Base-by-base conservation (phyloP, 2,888 invertebrate genomes). In the Caenorhabditis japonica region DNA sequence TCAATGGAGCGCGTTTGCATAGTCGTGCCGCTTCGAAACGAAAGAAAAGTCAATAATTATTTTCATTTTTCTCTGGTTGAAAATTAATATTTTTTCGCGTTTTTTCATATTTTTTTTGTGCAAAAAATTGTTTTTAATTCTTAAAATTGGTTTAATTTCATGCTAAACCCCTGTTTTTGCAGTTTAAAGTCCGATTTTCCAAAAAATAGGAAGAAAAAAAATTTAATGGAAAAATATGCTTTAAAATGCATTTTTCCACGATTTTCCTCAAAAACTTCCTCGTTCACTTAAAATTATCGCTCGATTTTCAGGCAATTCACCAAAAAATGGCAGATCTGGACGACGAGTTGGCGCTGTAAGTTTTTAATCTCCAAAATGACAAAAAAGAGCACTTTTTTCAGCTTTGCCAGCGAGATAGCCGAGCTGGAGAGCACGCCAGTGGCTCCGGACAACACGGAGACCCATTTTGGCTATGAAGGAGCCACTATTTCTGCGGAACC, bases 281-380 rank as follows among this genome's bases (percentile, higher is more conserved):
- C 17, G 5, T 15, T 36, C 10, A n/a, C 17, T 43, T 30, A 13
- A 12, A 17, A 27, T 27, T 25, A 62, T 15, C 4, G 17, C n/a
- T 2, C 38, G n/a, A 19, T 41, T 55, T 38, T 36, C 30, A 36
- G 46, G 34, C 30, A 30, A 30, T 30, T 41, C 17, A 27, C 1
- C 19, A 12, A 19, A 34, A 27, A 44, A 76, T 76, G 76, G 27
- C 68, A 1, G 61, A 38, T 49, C 44, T 83, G 3, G 83, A 83
- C 23, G 83, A 81, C 41, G 81, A 83, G 53, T 51, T 83, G 3
- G 83, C 83, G 34, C 60, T 80, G 82, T 80, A 56, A 79, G 80
- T 72, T 72, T 39, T 52, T 51, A 4, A 51, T 25, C 25, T 33
- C 41, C 30, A 46, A 49, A 68, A 49, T 21, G 10, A 2, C 13